Conservation (phyloP, 2,888 invertebrate species). For the Heteropelma amictum region DNA sequence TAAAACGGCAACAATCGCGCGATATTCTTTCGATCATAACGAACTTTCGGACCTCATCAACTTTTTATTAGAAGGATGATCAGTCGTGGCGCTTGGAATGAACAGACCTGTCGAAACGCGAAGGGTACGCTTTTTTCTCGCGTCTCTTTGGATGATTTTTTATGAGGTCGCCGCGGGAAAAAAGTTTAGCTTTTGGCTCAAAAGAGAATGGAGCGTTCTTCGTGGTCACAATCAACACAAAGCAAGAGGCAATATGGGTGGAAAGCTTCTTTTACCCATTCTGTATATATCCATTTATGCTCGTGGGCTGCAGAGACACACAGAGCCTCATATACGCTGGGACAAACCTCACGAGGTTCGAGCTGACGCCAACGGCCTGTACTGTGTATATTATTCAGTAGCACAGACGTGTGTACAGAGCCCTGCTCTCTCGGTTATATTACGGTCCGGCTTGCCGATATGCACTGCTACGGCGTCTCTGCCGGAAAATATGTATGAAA, state of each 20-base stretch:
- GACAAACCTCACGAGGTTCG: constrained; percentile 26
- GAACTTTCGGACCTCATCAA: too few species aligned
- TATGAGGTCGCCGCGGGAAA: constrained; percentile 39
- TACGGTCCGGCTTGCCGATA: constrained; percentile 41
- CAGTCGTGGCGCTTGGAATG: neutral
- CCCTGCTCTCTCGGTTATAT: constrained; percentile 27
- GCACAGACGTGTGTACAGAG: constrained; percentile 33
- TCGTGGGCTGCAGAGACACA: too few species aligned
- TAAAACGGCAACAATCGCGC: too few species aligned
- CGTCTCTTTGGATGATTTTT: constrained; percentile 51
- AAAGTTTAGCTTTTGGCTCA: neutral
- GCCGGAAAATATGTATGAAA: constrained; percentile 53
- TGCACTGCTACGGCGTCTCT: constrained; percentile 27
- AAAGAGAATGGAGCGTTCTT: too few species aligned
- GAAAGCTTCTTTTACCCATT: too few species aligned
- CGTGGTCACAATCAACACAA: too few species aligned
- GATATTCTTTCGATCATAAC: too few species aligned
- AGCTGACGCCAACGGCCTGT: constrained; percentile 8
- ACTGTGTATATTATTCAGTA: constrained; percentile 49
- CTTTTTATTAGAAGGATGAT: too few species aligned
- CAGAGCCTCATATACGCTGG: too few species aligned
- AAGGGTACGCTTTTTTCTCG: constrained; percentile 30
- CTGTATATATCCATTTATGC: too few species aligned
- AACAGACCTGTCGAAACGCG: constrained; percentile 48
- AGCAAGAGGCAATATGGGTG: too few species aligned